phyloP scores from a whole-genome alignment of 2,888 invertebrate species.

The Eurytoma californica region DNA sequence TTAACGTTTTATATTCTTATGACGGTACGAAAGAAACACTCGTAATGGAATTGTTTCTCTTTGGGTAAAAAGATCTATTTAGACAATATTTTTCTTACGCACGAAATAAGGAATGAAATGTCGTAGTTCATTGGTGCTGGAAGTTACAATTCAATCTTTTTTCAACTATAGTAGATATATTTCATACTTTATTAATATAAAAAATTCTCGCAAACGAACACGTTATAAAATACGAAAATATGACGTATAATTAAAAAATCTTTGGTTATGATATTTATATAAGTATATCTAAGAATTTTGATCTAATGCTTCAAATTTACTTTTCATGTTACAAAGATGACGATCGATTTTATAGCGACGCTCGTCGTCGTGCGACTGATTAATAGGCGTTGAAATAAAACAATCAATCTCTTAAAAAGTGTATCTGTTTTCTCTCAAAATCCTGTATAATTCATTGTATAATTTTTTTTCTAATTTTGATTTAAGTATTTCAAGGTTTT shows the following conservation, averaged over 20 bases:
- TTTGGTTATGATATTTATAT: conserved; percentile 9
- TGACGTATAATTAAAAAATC: conserved; percentile 23
- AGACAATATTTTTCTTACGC: conserved; percentile 33
- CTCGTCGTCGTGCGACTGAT: conserved; percentile 29
- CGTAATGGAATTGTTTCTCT: conserved; percentile 22
- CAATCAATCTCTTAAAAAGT: conserved; percentile 10
- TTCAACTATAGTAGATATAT: conserved; percentile 21
- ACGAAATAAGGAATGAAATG: not conserved
- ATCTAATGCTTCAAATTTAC: conserved; percentile 27
- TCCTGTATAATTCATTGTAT: not conserved
- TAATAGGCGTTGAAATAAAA: conserved; percentile 38
- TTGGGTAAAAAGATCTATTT: conserved; percentile 1
- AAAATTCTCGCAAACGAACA: not conserved
- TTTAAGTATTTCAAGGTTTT: too few species aligned
- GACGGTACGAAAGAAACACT: not conserved
- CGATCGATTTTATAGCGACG: conserved; percentile 36
- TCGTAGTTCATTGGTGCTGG: conserved; percentile 45
- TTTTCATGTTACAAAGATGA: conserved; percentile 16
- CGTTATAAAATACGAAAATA: not conserved
- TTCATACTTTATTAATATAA: conserved; percentile 6
- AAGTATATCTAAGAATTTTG: conserved; percentile 18
- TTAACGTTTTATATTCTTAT: not conserved
- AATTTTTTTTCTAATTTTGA: too few species aligned
- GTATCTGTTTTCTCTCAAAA: conserved; percentile 2
- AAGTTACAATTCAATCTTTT: conserved; percentile 27